Evolutionary conservation across 2,113 vertebrate genomes (phyloP).

Genomic region (Megaleporinus macrocephalus): DNA sequence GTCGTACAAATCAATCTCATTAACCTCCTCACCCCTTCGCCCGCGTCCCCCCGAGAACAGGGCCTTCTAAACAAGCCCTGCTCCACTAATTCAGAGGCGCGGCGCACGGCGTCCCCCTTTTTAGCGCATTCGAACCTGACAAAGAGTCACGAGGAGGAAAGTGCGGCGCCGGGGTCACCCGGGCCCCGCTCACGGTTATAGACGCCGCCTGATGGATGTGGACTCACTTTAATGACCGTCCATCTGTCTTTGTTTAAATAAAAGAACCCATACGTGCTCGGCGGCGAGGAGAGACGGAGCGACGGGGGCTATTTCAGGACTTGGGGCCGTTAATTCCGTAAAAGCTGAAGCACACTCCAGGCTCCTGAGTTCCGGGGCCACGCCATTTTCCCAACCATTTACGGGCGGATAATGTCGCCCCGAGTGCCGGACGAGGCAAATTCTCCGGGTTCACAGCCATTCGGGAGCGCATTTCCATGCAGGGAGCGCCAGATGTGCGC

Average conservation of each 20-base stretch:
- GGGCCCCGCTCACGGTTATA: constrained; percentile 23
- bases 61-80: constrained; percentile 38
- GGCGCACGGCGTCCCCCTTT: constrained; percentile 33
- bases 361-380: constrained; percentile 2
- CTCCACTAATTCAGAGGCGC: constrained; percentile 31
- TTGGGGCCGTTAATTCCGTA: constrained; percentile 28
- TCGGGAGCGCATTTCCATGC: not conserved
- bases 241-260: constrained; percentile 55
- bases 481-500: not conserved
- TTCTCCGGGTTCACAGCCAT: not conserved
- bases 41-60: constrained; percentile 42
- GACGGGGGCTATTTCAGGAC: constrained; percentile 31
- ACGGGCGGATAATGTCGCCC: not conserved
- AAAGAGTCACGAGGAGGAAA: constrained; percentile 30
- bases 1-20: constrained; percentile 58
- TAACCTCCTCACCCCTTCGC: constrained; percentile 57
- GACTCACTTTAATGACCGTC: constrained; percentile 50
- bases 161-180: constrained; percentile 20
- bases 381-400: constrained; percentile 2
- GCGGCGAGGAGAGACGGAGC: not conserved
- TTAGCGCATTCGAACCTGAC: constrained; percentile 44
- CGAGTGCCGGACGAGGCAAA: not conserved
- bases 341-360: not conserved
- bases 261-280: constrained; percentile 29
- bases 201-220: constrained; percentile 33